Evolutionary conservation across 2,888 invertebrate species (phyloP).

Genomic region (Malacosoma neustria): DNA sequence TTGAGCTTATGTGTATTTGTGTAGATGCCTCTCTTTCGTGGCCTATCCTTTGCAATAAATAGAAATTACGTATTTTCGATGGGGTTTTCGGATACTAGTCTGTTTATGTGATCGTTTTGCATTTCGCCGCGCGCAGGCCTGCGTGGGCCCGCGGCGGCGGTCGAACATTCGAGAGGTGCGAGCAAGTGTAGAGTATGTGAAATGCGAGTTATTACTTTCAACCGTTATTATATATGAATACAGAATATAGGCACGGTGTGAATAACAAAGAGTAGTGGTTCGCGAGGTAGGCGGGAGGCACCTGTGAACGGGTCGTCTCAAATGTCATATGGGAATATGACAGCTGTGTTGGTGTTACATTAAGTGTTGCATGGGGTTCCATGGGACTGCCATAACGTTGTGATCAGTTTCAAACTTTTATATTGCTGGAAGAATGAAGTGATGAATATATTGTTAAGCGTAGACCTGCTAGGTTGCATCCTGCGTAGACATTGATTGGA

Average conservation of each 20-base stretch:
- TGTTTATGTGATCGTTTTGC: constrained; percentile 71
- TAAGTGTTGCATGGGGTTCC: constrained; percentile 68
- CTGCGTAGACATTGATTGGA: constrained; percentile 65
- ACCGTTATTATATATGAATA: constrained; percentile 11
- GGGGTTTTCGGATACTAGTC: constrained; percentile 69
- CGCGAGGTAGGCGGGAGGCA: constrained; percentile 32
- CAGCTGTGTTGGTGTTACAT: constrained; percentile 47
- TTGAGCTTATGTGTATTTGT: constrained; percentile 59
- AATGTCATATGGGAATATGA: constrained; percentile 64
- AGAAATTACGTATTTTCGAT: constrained; percentile 55
- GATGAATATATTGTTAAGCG: constrained; percentile 63
- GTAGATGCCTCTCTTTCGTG: constrained; percentile 59
- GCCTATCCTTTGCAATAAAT: constrained; percentile 64
- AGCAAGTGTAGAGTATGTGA: constrained; percentile 28
- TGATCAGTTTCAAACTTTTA: constrained; percentile 75
- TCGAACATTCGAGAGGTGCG: constrained; percentile 47
- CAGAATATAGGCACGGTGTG: constrained; percentile 8
- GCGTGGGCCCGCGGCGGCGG: neutral
- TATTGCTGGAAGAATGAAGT: constrained; percentile 64
- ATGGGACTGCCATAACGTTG: constrained; percentile 70
- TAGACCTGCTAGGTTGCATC: constrained; percentile 68
- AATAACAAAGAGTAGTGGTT: constrained; percentile 35
- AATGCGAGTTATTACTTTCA: constrained; percentile 20
- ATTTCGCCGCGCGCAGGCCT: constrained; percentile 26
- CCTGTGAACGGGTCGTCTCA: constrained; percentile 42